phyloP scores from a whole-genome alignment of 92 coral and sea anemone species.

The Bergia sp. region DNA sequence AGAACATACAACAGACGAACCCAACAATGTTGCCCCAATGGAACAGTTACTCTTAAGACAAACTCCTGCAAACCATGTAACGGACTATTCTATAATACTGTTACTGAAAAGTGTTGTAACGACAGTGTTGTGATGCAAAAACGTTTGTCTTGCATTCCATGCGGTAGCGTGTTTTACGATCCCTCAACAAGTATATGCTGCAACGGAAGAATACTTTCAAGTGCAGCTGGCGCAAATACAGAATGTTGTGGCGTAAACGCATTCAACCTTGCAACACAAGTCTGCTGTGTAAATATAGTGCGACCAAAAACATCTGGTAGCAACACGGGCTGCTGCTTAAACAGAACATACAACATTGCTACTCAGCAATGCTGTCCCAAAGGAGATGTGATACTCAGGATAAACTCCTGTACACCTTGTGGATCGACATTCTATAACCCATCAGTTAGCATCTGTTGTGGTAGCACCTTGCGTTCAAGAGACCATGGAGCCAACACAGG shows the following conservation, averaged over 20 bases:
- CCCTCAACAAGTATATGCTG: conserved; percentile 31
- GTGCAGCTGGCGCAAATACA: background rate
- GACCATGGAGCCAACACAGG: conserved; percentile 3
- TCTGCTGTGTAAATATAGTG: conserved; percentile 25
- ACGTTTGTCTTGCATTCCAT: background rate
- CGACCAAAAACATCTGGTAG: background rate
- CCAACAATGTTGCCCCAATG: background rate
- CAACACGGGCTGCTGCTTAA: background rate
- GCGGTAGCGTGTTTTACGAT: background rate
- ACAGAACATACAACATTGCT: background rate
- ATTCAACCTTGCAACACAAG: background rate
- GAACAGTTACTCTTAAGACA: background rate
- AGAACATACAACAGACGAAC: background rate
- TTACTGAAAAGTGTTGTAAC: conserved; percentile 15
- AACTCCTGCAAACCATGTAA: conserved; percentile 8
- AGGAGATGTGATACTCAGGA: background rate
- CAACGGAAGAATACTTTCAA: background rate
- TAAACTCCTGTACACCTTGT: background rate
- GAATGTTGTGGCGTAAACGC: conserved; percentile 12
- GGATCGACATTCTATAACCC: conserved; percentile 2
- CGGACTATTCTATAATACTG: conserved; percentile 5
- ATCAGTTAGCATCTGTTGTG: conserved; percentile 17
- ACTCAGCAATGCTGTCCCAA: background rate
- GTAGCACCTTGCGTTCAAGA: background rate
- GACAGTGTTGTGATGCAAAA: background rate